Evolutionary conservation across 2,888 invertebrate species (phyloP), one percentile per base, ranked within the genome.

Genomic region (Lithophane ornitopus): DNA sequence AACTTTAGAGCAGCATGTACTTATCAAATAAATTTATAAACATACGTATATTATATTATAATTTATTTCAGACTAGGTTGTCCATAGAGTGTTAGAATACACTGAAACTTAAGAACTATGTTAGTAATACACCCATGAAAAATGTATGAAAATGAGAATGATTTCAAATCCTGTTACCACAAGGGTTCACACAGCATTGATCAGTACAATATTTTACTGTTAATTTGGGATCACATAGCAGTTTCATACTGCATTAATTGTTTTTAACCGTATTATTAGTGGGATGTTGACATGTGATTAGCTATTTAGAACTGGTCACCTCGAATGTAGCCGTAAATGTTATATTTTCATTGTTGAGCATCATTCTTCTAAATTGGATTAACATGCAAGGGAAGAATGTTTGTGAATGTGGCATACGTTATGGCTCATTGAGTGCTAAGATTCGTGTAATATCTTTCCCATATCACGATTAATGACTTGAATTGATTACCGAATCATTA

Each of bases 401-500:
- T 4, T 34, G 34, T 34, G 34, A 34, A 34, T 34, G 34, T 1
- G 16, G 7, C 16, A 44, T n/a, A 28, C 22, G 1, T 41, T 41
- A 41, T 19, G 8, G n/a, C 14, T 26, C 6, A 6, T 34, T 26
- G 11, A 19, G 2, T 46, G 16, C 44, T 66, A 26, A 3, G 9
- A 76, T 26, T n/a, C 8, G 12, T 78, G 2, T 46, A 12, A 66
- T 28, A 56, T n/a, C 12, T 11, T 56, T 63, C 4, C 16, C 7
- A 8, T 52, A 44, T 16, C 7, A 68, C 19, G 1, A 39, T 54
- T 54, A 66, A 46, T 26, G 11, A n/a, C 41, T 14, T 16, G 67
- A 34, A 41, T 82, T 62, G 78, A 78, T 56, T 58, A 65, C 22
- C 28, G 16, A 12, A 34, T 49, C 67, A 19, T 54, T 16, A 79